These are phyloP conservation scores for Eupleurogrammus muticus DNA, from an alignment of 2,797 vertebrate genomes.

Conservation along the genomic window DNA sequence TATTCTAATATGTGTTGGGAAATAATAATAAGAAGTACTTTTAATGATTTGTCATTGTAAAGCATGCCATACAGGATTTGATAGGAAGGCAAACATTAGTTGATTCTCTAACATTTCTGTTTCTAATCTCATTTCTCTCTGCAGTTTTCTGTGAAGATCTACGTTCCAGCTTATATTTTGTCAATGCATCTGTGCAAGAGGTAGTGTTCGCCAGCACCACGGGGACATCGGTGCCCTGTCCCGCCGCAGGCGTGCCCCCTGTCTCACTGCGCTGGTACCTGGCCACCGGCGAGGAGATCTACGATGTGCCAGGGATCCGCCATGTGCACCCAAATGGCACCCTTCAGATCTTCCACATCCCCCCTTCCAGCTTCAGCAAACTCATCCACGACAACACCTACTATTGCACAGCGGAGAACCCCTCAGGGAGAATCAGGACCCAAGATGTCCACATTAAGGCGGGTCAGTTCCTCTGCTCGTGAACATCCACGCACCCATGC, in stretches of 20 bases:
- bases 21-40: neutral
- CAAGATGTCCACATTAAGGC: slow-evolving; percentile 99
- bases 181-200: slow-evolving; percentile 99
- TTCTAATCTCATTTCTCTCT: slow-evolving; percentile 54
- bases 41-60: neutral
- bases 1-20: neutral
- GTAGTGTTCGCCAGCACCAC: slow-evolving; percentile 99
- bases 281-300: slow-evolving; percentile 99
- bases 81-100: neutral
- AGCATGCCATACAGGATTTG: neutral
- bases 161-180: slow-evolving; percentile 99
- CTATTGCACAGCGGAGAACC: slow-evolving; percentile 99
- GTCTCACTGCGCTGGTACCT: slow-evolving; percentile 99
- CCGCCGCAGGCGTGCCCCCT: slow-evolving; percentile 94
- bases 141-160: slow-evolving; percentile 99
- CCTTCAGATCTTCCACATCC: slow-evolving; percentile 99
- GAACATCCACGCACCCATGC: neutral
- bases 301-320: slow-evolving; percentile 99
- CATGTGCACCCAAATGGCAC: slow-evolving; percentile 99
- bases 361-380: slow-evolving; percentile 99
- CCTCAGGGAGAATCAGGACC: slow-evolving; percentile 99
- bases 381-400: slow-evolving; percentile 99
- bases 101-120: slow-evolving; percentile 35
- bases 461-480: slow-evolving; percentile 84
- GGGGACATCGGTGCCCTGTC: slow-evolving; percentile 98